These are phyloP conservation scores for Dryoscopus gambensis DNA, from an alignment of 2,113 vertebrate species.

Conservation along the genomic window DNA sequence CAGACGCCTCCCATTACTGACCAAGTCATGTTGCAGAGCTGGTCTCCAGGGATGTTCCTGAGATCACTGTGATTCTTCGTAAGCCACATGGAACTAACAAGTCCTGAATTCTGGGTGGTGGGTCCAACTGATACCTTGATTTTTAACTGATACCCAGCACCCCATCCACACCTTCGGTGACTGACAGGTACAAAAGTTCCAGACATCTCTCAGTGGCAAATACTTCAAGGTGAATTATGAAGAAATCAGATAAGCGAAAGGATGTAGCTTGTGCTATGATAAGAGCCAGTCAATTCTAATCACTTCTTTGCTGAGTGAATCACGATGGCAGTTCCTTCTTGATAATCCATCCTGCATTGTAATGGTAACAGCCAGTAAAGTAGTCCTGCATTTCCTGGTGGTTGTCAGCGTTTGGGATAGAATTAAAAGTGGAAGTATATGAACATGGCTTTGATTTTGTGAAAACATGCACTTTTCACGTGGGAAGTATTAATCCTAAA, in stretches of 20 bases:
- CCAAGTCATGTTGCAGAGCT: conserved; percentile 62
- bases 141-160: conserved; percentile 74
- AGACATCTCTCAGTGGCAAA: background rate
- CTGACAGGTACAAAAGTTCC: conserved; percentile 66
- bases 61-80: conserved; percentile 70
- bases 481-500: background rate
- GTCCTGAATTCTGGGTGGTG: conserved; percentile 78
- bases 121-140: conserved; percentile 72
- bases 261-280: background rate
- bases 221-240: background rate
- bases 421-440: background rate
- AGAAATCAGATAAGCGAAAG: background rate
- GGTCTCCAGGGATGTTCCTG: conserved; percentile 78
- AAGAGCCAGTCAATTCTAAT: background rate
- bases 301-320: background rate
- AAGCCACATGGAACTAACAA: conserved; percentile 78
- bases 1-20: background rate
- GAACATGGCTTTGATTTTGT: background rate
- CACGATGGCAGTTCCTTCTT: background rate
- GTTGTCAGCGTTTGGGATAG: background rate
- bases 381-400: background rate
- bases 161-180: conserved; percentile 64
- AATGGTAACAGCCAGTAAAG: background rate
- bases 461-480: background rate
- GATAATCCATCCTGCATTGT: background rate